phyloP scores from a whole-genome alignment of 2,113 vertebrate genomes.

The Prionailurus bengalensis region DNA sequence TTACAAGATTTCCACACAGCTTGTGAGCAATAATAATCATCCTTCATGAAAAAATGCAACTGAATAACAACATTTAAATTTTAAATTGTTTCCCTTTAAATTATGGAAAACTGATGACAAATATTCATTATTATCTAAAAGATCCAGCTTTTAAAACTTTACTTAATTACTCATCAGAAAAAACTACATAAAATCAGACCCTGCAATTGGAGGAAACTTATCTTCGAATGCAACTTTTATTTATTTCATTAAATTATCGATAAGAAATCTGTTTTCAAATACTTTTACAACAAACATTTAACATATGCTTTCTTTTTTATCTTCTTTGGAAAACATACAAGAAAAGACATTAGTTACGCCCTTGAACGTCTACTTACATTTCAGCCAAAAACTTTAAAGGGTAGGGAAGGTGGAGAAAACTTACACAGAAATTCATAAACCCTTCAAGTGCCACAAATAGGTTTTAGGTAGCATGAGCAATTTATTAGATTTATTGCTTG shows the following conservation, averaged over 20 bases:
- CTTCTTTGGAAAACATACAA: slow-evolving; percentile 22
- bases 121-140: slow-evolving; percentile 9
- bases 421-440: slow-evolving; percentile 62
- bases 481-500: slow-evolving; percentile 83
- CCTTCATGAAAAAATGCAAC: background rate
- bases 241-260: slow-evolving; percentile 41
- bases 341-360: background rate
- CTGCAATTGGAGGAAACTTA: background rate
- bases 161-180: background rate
- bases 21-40: background rate
- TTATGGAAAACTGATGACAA: background rate
- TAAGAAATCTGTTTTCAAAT: background rate
- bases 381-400: slow-evolving; percentile 42
- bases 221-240: background rate
- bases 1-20: background rate
- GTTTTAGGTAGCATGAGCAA: slow-evolving; percentile 64
- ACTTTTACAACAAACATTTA: background rate
- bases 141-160: background rate
- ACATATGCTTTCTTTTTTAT: background rate
- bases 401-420: background rate
- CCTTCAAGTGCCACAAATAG: slow-evolving; percentile 60
- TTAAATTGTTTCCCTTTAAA: background rate
- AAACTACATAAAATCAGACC: background rate
- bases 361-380: slow-evolving; percentile 25
- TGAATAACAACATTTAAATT: background rate